Base-by-base conservation (phyloP, 35 echinoderm and acorn worm genomes). In the Patiria miniata region DNA sequence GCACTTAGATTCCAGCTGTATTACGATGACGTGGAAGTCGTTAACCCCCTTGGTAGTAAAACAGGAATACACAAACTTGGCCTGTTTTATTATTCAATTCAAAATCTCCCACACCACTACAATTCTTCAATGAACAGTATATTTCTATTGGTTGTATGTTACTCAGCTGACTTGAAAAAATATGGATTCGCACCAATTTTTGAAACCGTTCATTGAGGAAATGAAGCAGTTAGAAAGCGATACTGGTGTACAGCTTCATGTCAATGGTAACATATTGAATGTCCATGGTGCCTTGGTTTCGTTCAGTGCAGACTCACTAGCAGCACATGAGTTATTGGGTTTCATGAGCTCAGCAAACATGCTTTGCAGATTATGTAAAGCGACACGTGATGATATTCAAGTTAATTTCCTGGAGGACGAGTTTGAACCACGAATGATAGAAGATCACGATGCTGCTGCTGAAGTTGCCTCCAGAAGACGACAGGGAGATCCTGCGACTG, bases 21-120 rank as follows among this genome's bases (percentile, higher is more conserved):
- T 55, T 78, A 84, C 26, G 81, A 96, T 86, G 90, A 96, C 18
- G 85, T 85, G 53, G 85, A 87, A 53, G 80, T 95, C 22, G 59
- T 28, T 5, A 94, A 94, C 52, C 88, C 86, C 14, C 68, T 92
- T 1, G 86, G 90, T 0, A 50, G 37, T 5, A 92, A 96, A 68
- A 68, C 51, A 55, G 55, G 30, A 2, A 30, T 89, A 0, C 90
- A 96, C 51, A 96, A 96, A 79, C 17, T 96, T 10, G 94, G 90
- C 18, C 15, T 89, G 12, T 52, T 96, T 53, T 97, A 97, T 40
- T 97, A 55, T 61, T 82, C 68, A 33, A 82, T 95, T 78, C 22
- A 85, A 23, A 92, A 95, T 54, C 21, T 95, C 0, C 84, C 89
- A 42, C 36, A 32, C 38, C 39, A 39, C n/a, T 91, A 68, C 50